A percentile compares a stretch with the other conserved stretches of the same genome.
Conservation (phyloP, 2,888 invertebrate genomes). For the Euzophera pinguis region DNA sequence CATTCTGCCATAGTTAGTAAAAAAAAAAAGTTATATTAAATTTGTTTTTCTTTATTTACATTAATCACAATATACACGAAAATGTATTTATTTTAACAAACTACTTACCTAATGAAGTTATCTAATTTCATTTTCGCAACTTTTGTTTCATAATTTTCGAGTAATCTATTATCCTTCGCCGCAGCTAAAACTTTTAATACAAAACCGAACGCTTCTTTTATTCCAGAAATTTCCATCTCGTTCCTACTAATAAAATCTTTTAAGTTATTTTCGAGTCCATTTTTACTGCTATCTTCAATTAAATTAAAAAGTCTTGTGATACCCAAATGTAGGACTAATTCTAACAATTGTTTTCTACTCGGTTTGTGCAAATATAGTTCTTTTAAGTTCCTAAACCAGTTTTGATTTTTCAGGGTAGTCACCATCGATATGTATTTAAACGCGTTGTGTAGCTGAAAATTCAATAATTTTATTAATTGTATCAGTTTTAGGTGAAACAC, state of each 20-base stretch:
- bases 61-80: too few relatives aligned
- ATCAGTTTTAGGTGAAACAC: too few relatives aligned
- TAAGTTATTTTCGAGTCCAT: constrained; percentile 37
- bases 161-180: not conserved
- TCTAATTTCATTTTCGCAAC: too few relatives aligned
- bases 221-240: constrained; percentile 28
- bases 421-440: constrained; percentile 45
- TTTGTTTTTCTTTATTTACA: too few relatives aligned
- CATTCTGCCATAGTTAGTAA: too few relatives aligned
- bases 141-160: not conserved
- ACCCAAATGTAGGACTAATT: constrained; percentile 46
- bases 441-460: constrained; percentile 52
- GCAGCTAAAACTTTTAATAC: constrained; percentile 39
- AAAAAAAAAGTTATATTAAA: too few relatives aligned
- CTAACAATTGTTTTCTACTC: constrained; percentile 31
- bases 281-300: constrained; percentile 41
- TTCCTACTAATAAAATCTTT: constrained; percentile 33
- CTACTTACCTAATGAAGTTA: too few relatives aligned
- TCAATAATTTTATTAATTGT: not conserved
- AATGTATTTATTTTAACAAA: too few relatives aligned
- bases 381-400: constrained; percentile 50
- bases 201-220: constrained; percentile 39
- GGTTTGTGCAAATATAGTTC: constrained; percentile 37
- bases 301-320: constrained; percentile 37
- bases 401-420: constrained; percentile 44